phyloP scores from a whole-genome alignment of 2,888 invertebrate species.

The Villa cingulata region DNA sequence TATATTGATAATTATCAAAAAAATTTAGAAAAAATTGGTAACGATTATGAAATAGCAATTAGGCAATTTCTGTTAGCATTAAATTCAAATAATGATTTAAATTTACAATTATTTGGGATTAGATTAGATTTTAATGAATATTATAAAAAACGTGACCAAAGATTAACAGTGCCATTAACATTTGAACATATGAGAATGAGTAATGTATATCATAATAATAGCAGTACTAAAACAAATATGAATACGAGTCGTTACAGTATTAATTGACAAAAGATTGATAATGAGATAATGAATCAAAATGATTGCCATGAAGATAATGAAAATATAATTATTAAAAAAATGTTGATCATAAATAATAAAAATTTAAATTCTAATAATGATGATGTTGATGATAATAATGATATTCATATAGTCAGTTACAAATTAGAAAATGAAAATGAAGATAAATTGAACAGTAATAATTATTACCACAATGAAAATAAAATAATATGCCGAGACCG shows the following conservation, averaged over 20 bases:
- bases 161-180: slow-evolving; percentile 54
- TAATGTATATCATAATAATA: slow-evolving; percentile 31
- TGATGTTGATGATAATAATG: background rate
- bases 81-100: slow-evolving; percentile 70
- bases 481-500: background rate
- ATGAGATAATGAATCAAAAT: background rate
- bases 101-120: slow-evolving; percentile 78
- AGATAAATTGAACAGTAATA: background rate
- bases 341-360: background rate
- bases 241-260: slow-evolving; percentile 17
- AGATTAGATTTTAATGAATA: slow-evolving; percentile 91
- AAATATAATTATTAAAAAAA: background rate
- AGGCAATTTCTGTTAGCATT: slow-evolving; percentile 73
- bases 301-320: background rate
- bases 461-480: background rate
- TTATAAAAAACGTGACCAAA: slow-evolving; percentile 71
- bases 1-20: slow-evolving; percentile 22
- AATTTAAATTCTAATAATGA: background rate
- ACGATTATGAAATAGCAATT: slow-evolving; percentile 56
- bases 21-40: slow-evolving; percentile 25
- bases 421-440: background rate
- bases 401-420: background rate
- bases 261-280: slow-evolving; percentile 16
- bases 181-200: slow-evolving; percentile 50
- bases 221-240: slow-evolving; percentile 6